phyloP scores from a whole-genome alignment of 2,113 vertebrate species.

The Sterrhoptilus dennistouni region DNA sequence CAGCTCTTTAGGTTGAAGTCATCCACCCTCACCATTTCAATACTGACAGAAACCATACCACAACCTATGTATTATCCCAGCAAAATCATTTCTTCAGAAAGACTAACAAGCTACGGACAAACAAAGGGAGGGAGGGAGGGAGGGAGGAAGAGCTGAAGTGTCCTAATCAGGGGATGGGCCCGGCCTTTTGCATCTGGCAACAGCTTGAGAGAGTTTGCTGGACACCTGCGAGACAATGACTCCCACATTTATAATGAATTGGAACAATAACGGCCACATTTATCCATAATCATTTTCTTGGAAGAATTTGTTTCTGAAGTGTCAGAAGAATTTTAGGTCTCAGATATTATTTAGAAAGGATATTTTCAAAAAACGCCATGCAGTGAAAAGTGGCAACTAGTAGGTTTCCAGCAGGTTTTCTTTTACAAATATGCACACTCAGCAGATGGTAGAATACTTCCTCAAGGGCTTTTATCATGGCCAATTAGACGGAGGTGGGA shows the following conservation, averaged over 20 bases:
- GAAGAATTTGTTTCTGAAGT: accelerated
- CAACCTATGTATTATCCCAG: not conserved
- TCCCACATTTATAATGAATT: accelerated
- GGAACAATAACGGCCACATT: accelerated
- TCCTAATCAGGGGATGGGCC: not conserved
- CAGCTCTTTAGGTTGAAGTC: not conserved
- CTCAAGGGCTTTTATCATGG: not conserved
- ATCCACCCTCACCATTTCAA: not conserved
- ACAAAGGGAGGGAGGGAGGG: not conserved
- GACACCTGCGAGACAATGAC: accelerated
- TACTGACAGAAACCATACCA: not conserved
- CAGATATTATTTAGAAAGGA: not conserved
- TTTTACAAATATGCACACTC: accelerated
- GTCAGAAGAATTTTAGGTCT: not conserved
- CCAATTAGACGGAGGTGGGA: not conserved
- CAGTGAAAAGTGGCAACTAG: not conserved
- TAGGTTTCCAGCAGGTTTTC: not conserved
- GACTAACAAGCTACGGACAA: not conserved
- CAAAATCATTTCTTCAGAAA: not conserved
- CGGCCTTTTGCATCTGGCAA: too few species aligned
- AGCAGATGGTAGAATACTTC: not conserved
- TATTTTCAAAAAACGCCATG: accelerated
- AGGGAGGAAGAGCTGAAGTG: not conserved
- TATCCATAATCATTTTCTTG: too few species aligned
- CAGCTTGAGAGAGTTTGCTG: not conserved